Percentiles rank a stretch among this genome's conserved stretches.
These are phyloP conservation scores for Carcina quercana DNA, from an alignment of 2,888 invertebrate species.

Conservation along the genomic window DNA sequence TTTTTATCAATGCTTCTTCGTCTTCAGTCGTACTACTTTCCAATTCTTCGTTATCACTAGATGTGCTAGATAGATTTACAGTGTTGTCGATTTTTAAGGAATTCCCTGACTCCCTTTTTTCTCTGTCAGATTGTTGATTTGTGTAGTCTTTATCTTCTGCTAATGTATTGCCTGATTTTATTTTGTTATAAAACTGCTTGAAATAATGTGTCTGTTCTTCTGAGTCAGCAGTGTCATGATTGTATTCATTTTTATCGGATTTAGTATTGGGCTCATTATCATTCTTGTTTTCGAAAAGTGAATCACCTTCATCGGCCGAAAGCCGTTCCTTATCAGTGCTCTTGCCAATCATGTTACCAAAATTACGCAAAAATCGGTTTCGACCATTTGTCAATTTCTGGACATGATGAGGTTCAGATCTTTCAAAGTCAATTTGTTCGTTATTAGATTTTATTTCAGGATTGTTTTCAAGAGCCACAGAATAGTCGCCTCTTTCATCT, in stretches of 20 bases:
- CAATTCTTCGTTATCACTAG: conserved; percentile 15
- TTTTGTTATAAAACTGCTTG: conserved; percentile 31
- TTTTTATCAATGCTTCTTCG: conserved; percentile 53
- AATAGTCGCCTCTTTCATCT: conserved; percentile 20
- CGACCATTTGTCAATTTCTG: too few species aligned
- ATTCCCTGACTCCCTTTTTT: conserved; percentile 14
- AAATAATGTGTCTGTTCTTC: conserved; percentile 26
- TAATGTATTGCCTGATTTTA: conserved; percentile 29
- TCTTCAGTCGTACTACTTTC: conserved; percentile 29
- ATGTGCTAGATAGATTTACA: background rate
- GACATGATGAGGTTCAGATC: too few species aligned
- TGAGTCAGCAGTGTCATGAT: conserved; percentile 26
- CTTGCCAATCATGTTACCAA: too few species aligned
- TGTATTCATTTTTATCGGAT: conserved; percentile 26
- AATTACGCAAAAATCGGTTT: too few species aligned
- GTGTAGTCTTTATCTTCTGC: conserved; percentile 25
- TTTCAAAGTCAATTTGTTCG: too few species aligned
- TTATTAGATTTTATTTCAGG: too few species aligned
- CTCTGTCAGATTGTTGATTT: conserved; percentile 28
- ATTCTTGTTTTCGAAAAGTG: conserved; percentile 26
- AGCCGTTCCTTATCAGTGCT: too few species aligned
- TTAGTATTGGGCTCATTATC: conserved; percentile 24
- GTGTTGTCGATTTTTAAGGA: too few species aligned
- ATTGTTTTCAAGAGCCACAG: too few species aligned
- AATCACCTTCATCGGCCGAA: conserved; percentile 32